These are phyloP conservation scores for Sitta carolinensis DNA, from an alignment of 2,797 vertebrate genomes.

Conservation along the genomic window DNA sequence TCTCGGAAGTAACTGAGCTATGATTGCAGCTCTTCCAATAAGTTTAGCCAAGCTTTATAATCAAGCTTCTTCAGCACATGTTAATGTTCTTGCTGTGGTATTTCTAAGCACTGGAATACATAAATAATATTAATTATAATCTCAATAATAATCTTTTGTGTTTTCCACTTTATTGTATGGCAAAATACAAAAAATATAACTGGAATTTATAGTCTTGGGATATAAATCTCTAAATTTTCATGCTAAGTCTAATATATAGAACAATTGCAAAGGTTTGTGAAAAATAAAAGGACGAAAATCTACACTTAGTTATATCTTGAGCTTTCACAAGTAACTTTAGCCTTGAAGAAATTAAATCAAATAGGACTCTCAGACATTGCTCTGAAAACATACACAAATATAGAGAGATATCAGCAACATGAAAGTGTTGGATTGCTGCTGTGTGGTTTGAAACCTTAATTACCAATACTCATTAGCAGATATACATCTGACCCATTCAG, in stretches of 20 bases:
- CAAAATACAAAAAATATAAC: neutral
- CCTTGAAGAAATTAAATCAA: slow-evolving; percentile 24
- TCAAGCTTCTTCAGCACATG: neutral
- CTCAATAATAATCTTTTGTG: neutral
- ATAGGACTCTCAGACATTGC: neutral
- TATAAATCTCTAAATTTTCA: neutral
- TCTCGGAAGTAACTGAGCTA: neutral
- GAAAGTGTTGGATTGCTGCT: slow-evolving; percentile 39
- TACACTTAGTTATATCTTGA: neutral
- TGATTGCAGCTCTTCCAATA: neutral
- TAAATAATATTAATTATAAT: neutral
- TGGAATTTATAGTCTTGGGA: neutral
- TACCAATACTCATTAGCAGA: slow-evolving; percentile 51
- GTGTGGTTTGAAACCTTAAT: slow-evolving; percentile 56
- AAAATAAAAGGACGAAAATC: neutral
- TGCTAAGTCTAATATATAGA: neutral
- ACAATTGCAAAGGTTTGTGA: neutral
- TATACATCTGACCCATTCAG: slow-evolving; percentile 23
- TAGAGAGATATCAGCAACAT: slow-evolving; percentile 30
- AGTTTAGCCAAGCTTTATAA: neutral
- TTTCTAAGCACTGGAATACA: neutral
- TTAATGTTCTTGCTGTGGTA: neutral
- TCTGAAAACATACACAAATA: slow-evolving; percentile 27
- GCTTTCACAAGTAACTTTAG: neutral
- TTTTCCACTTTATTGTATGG: neutral